These are phyloP conservation scores for Pardalotus punctatus DNA, from an alignment of 2,113 vertebrate species.

Conservation along the genomic window DNA sequence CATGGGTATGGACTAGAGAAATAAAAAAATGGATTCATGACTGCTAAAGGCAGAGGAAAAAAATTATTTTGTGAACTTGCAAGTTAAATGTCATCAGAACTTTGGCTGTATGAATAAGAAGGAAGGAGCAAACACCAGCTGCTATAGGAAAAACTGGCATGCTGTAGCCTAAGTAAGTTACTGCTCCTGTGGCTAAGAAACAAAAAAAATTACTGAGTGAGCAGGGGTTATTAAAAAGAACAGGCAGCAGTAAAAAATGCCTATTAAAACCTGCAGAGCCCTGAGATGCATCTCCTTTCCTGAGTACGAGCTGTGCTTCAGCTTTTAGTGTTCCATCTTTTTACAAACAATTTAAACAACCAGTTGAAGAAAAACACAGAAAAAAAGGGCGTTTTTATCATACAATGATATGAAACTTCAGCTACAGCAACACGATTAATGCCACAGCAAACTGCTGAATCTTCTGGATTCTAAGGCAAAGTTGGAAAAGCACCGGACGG, in stretches of 20 bases:
- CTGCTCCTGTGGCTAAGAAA: background rate
- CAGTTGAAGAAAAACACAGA: background rate
- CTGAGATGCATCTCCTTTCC: background rate
- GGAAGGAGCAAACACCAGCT: background rate
- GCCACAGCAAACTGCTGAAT: background rate
- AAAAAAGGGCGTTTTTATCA: background rate
- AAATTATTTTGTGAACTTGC: background rate
- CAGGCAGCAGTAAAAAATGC: background rate
- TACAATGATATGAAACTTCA: fast-evolving
- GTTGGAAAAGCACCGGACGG: fast-evolving
- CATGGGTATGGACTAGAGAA: background rate
- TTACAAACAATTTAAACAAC: background rate
- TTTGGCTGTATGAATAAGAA: background rate
- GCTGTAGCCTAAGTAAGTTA: background rate
- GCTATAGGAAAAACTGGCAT: background rate
- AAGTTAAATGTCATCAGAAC: background rate
- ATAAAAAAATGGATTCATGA: background rate
- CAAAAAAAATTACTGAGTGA: background rate
- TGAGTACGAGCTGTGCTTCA: background rate
- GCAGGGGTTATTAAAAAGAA: background rate
- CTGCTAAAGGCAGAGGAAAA: background rate
- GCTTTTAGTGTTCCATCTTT: background rate
- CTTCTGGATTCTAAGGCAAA: background rate
- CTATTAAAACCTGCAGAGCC: background rate
- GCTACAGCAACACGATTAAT: background rate